Evolutionary conservation across 2,888 invertebrate genomes (phyloP), one percentile per base, ranked within the genome.

Genomic region (Bibio marci): DNA sequence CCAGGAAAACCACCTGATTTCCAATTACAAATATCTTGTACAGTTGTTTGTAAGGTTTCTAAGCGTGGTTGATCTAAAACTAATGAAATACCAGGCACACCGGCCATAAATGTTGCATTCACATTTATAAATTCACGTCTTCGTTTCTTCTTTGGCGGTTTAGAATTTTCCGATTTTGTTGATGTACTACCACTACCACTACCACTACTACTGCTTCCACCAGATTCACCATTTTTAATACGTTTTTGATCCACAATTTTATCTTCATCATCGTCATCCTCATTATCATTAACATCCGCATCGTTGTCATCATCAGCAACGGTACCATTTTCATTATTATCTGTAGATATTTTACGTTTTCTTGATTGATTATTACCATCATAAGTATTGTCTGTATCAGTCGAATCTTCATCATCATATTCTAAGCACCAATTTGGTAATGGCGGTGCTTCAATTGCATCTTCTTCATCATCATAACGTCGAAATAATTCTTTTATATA

Each of bases 391-490:
- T 43, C 41, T 33, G 47, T 45, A 4, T 61, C 59, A n/a, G n/a
- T n/a, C n/a, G n/a, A n/a, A 8, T 44, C 38, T 12, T 41, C 44
- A n/a, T 39, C 27, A 13, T 48, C 44, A 3, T 30, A 2, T 6
- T 77, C 91, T 49, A 71, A 66, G 59, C 88, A 91, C 97, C 97
- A 97, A 37, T 76, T 76, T 1, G 95, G 97, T 39, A 79, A 62
- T 2, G 66, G 56, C 0, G 94, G 92, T 2, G 91, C 76, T 0
- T 76, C 71, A 1, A 70, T 69, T 0, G 76, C 75, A 49, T 71
- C 76, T 38, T 66, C 71, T 22, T 74, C 79, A 50, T 78, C 81
- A 46, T 80, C 90, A 56, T 81, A 92, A 3, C 87, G 69, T 41
- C 65, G 65, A 55, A 77, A 92, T 25, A 99, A 61, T 60, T 94